phyloP scores from a whole-genome alignment of 1,140 invertebrate species.

The Drosophila kurseongensis region DNA sequence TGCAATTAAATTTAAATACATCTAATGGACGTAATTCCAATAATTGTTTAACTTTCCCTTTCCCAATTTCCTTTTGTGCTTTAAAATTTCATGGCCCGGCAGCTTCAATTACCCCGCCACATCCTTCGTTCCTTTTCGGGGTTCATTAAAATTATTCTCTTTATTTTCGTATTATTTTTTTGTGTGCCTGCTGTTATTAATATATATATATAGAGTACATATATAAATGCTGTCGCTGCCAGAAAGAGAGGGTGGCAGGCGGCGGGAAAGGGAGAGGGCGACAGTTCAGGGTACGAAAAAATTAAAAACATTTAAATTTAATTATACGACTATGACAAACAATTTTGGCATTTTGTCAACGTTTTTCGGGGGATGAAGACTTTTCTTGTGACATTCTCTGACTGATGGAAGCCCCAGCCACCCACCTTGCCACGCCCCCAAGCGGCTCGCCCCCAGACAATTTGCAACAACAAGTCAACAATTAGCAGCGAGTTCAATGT shows the following conservation, averaged over 20 bases:
- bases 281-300: slow-evolving; percentile 12
- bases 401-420: slow-evolving; percentile 1
- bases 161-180: slow-evolving; percentile 14
- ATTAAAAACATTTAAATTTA: slow-evolving; percentile 80
- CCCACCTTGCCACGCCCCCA: not conserved
- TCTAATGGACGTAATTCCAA: slow-evolving; percentile 44
- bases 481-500: slow-evolving; percentile 50
- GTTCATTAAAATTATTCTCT: slow-evolving; percentile 65
- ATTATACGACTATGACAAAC: slow-evolving; percentile 81
- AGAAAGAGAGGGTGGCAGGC: not conserved
- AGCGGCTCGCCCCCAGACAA: slow-evolving; percentile 5
- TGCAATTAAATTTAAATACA: slow-evolving; percentile 45
- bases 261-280: no score
- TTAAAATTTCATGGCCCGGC: slow-evolving; percentile 40
- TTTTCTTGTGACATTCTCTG: slow-evolving; percentile 24
- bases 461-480: slow-evolving; percentile 51
- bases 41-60: slow-evolving; percentile 46
- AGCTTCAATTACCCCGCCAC: slow-evolving; percentile 36
- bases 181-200: slow-evolving; percentile 35
- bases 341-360: slow-evolving; percentile 80
- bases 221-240: slow-evolving; percentile 40
- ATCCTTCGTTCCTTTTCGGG: slow-evolving; percentile 12
- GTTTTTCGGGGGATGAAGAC: not conserved
- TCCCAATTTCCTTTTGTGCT: slow-evolving; percentile 2
- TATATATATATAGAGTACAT: slow-evolving; percentile 13